These are phyloP conservation scores for Axea sp. DNA, from an alignment of 2,888 invertebrate species.

Conservation along the genomic window DNA sequence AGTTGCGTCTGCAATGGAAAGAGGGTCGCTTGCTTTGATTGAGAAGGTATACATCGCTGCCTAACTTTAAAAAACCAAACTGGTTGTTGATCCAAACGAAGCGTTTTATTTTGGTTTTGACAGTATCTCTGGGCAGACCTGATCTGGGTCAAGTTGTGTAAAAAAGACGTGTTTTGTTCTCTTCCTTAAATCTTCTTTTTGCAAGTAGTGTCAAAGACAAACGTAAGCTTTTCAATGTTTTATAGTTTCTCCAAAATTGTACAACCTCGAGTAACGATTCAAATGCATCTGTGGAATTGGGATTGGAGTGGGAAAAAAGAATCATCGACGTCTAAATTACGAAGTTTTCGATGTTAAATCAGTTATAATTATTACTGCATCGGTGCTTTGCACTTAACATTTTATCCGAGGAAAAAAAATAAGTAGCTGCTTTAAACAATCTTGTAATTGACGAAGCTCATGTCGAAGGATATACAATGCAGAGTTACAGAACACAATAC, in stretches of 20 bases:
- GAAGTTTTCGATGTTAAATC: no score
- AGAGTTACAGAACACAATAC: conserved; percentile 33
- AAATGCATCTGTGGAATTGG: neutral
- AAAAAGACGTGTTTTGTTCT: conserved; percentile 25
- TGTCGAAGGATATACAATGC: conserved; percentile 7
- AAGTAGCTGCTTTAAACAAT: no score
- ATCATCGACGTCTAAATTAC: no score
- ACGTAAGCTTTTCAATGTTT: conserved; percentile 36
- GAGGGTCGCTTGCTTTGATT: no score
- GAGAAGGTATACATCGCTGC: no score
- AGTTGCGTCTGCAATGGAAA: no score
- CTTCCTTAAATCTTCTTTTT: conserved; percentile 45
- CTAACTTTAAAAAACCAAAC: conserved; percentile 33
- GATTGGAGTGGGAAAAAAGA: no score
- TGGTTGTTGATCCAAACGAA: conserved; percentile 20
- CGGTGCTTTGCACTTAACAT: no score
- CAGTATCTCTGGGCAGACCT: conserved; percentile 22
- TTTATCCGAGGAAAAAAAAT: no score
- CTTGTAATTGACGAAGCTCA: conserved; percentile 7
- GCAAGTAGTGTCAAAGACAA: conserved; percentile 24
- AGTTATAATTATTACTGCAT: no score
- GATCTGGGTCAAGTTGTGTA: conserved; percentile 42
- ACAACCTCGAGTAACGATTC: neutral
- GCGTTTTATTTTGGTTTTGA: conserved; percentile 32
- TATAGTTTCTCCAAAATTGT: conserved; percentile 6